A percentile compares a stretch with the other conserved stretches of the same genome.
phyloP scores from a whole-genome alignment of 2,797 vertebrate species.

The Darevskia nairensis region DNA sequence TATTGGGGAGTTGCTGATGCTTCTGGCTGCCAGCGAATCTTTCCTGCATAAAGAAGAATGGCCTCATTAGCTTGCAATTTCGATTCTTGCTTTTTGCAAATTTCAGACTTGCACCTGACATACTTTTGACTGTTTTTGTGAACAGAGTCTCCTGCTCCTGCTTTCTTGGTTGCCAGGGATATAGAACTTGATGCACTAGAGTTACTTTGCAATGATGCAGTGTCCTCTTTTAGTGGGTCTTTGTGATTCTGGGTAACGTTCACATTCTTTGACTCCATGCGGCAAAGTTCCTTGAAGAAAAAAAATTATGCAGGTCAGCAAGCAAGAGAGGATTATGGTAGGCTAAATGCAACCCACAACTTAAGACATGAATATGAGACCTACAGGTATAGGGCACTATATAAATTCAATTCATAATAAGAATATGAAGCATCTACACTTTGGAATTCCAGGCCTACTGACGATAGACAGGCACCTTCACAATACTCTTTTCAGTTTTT shows the following conservation, averaged over 20 bases:
- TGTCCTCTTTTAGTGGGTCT: constrained; percentile 76
- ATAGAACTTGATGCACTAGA: constrained; percentile 59
- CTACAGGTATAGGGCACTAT: background rate
- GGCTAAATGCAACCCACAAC: background rate
- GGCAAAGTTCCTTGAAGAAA: constrained; percentile 84
- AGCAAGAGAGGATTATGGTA: background rate
- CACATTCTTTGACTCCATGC: constrained; percentile 81
- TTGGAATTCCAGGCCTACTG: too few relatives aligned
- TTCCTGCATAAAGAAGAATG: constrained; percentile 73
- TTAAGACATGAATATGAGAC: background rate
- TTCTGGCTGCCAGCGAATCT: constrained; percentile 80
- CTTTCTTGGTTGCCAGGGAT: constrained; percentile 72
- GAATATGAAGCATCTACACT: too few relatives aligned
- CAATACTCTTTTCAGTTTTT: too few relatives aligned
- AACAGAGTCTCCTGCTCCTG: constrained; percentile 77
- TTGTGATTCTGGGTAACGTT: constrained; percentile 73
- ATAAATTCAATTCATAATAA: background rate
- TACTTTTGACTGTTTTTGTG: constrained; percentile 80
- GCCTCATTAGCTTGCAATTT: constrained; percentile 22
- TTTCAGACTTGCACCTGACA: constrained; percentile 27
- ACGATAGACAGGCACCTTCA: too few relatives aligned
- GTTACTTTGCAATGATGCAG: constrained; percentile 77
- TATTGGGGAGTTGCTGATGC: constrained; percentile 79
- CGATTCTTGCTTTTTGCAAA: background rate
- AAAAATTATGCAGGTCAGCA: background rate